phyloP scores from a whole-genome alignment of 1,140 invertebrate species.

The Akabosia matsudoensis region DNA sequence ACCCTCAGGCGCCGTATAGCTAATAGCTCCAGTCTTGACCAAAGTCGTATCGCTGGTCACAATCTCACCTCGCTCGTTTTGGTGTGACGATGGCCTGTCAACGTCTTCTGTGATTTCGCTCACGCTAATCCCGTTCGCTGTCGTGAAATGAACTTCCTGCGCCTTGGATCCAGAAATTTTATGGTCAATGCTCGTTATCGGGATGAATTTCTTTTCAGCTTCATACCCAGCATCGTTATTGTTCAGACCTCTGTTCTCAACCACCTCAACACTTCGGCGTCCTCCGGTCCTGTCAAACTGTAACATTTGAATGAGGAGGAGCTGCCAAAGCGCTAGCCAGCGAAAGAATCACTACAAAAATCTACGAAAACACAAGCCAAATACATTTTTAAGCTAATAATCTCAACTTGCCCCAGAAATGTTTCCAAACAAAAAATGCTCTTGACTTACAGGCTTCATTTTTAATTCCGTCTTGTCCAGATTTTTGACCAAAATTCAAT shows the following conservation, averaged over 20 bases:
- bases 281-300: too few relatives aligned
- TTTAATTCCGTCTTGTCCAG: neutral
- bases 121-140: neutral
- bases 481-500: neutral
- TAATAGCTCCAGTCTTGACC: slow-evolving; percentile 59
- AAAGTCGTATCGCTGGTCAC: neutral
- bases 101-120: neutral
- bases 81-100: neutral
- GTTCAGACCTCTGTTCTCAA: too few relatives aligned
- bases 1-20: slow-evolving; percentile 71
- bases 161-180: neutral
- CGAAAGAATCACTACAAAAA: neutral
- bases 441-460: neutral
- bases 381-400: neutral
- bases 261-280: too few relatives aligned
- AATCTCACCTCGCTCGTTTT: neutral
- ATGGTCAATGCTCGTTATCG: neutral
- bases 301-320: too few relatives aligned
- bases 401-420: neutral
- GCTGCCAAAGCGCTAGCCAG: neutral
- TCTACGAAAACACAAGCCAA: neutral
- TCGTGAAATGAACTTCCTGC: neutral
- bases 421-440: too few relatives aligned
- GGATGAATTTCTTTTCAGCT: too few relatives aligned
- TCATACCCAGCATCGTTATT: too few relatives aligned